Conservation (phyloP, 2,888 invertebrate species). For the Campoletis raptor region DNA sequence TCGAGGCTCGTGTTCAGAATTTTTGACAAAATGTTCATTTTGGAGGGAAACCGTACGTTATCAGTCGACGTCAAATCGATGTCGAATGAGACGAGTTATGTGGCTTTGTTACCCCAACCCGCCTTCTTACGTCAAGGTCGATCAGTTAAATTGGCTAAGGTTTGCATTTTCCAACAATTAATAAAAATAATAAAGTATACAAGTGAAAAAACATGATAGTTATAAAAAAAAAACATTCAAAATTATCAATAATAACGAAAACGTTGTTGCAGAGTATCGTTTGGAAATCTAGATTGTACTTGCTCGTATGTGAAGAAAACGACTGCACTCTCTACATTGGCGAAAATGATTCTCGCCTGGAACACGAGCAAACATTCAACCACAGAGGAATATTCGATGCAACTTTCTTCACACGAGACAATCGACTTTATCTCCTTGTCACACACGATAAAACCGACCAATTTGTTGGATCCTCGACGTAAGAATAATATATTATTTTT, state of each 20-base stretch:
- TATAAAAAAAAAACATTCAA: neutral
- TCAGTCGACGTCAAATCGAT: constrained; percentile 56
- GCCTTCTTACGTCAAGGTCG: constrained; percentile 36
- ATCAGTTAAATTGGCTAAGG: constrained; percentile 70
- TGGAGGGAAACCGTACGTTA: constrained; percentile 71
- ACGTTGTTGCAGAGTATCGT: constrained; percentile 66
- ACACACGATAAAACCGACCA: constrained; percentile 70
- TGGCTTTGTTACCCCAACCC: constrained; percentile 39
- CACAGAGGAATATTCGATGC: constrained; percentile 72
- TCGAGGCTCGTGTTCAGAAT: constrained; percentile 64
- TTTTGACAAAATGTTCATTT: constrained; percentile 69
- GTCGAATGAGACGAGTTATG: constrained; percentile 59
- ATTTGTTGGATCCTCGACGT: constrained; percentile 74
- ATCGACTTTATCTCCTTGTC: constrained; percentile 76
- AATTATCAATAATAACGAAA: neutral
- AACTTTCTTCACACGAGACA: constrained; percentile 73
- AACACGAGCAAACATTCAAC: constrained; percentile 71
- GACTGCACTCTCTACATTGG: constrained; percentile 74
- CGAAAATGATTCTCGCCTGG: constrained; percentile 62
- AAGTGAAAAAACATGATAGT: neutral
- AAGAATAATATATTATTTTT: neutral
- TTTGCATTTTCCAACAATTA: constrained; percentile 31
- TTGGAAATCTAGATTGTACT: constrained; percentile 73
- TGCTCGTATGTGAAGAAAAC: constrained; percentile 75
- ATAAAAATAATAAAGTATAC: neutral